Conservation (phyloP, 2,113 vertebrate genomes). For the Apeltes quadracus region DNA sequence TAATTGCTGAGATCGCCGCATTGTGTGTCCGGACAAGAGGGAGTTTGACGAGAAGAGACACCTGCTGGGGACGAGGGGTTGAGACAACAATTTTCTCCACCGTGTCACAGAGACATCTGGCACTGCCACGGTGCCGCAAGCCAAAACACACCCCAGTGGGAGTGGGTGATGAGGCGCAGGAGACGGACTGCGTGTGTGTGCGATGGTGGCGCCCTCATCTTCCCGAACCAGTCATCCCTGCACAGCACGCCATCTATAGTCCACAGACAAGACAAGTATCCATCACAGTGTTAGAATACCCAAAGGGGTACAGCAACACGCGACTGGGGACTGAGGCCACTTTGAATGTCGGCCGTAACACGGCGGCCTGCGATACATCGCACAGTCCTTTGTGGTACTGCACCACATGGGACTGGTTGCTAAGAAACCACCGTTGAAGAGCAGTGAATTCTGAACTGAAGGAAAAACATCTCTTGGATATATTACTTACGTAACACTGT, state of each 20-base stretch:
- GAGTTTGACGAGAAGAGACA: conserved; percentile 55
- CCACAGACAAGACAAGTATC: conserved; percentile 11
- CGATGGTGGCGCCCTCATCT: conserved; percentile 31
- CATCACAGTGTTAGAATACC: conserved; percentile 1
- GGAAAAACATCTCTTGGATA: too few relatives aligned
- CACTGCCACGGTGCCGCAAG: conserved; percentile 45
- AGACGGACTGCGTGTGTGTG: conserved; percentile 35
- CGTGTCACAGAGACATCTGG: conserved; percentile 71
- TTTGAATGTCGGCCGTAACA: conserved; percentile 31
- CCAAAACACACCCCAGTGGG: conserved; percentile 58
- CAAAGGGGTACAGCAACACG: conserved; percentile 4
- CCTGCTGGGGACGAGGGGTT: conserved; percentile 59
- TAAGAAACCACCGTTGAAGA: conserved; percentile 15
- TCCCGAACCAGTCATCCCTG: conserved; percentile 44
- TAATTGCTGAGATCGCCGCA: not conserved
- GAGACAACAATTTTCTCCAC: conserved; percentile 68
- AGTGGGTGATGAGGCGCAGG: conserved; percentile 71
- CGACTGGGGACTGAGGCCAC: conserved; percentile 41
- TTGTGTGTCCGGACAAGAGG: conserved; percentile 57
- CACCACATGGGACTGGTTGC: conserved; percentile 12
- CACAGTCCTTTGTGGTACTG: conserved; percentile 21
- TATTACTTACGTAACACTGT: not conserved
- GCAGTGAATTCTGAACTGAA: not conserved
- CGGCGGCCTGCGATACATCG: conserved; percentile 21
- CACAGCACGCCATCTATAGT: conserved; percentile 73